Percentiles rank a stretch among this genome's conserved stretches.
These are phyloP conservation scores for Acridotheres tristis DNA, from an alignment of 2,797 vertebrate species.

Conservation along the genomic window DNA sequence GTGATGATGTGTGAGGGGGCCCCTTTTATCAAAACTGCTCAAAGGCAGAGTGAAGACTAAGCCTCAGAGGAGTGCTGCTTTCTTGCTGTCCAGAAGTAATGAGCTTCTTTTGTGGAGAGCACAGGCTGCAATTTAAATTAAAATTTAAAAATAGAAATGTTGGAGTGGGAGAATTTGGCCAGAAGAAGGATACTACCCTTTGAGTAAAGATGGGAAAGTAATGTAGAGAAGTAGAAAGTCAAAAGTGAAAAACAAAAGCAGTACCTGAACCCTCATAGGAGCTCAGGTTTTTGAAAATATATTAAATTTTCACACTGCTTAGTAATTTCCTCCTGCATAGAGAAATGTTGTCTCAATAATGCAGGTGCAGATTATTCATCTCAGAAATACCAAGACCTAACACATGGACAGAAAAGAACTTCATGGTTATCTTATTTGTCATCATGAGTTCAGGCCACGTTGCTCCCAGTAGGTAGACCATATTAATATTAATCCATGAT, in stretches of 20 bases:
- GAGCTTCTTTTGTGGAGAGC: neutral
- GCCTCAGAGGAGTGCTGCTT: neutral
- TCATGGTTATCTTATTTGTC: neutral
- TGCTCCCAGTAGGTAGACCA: neutral
- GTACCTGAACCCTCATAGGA: neutral
- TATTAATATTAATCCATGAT: neutral
- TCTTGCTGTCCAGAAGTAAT: neutral
- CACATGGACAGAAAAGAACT: neutral
- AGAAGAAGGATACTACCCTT: neutral
- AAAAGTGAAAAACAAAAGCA: neutral
- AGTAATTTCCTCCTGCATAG: neutral
- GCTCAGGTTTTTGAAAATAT: neutral
- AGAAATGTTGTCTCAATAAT: neutral
- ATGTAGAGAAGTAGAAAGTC: neutral
- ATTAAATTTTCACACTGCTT: neutral
- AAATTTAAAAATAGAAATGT: neutral
- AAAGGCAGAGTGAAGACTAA: neutral
- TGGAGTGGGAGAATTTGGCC: neutral
- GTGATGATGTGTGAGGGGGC: neutral
- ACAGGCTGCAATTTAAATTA: neutral
- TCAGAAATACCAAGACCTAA: neutral
- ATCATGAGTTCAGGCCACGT: neutral
- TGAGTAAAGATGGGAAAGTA: conserved; percentile 1
- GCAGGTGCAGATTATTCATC: neutral
- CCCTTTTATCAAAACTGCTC: neutral